A percentile compares a stretch with the other conserved stretches of the same genome.
phyloP scores from a whole-genome alignment of 2,113 vertebrate genomes.

The Nothocercus nigrocapillus region DNA sequence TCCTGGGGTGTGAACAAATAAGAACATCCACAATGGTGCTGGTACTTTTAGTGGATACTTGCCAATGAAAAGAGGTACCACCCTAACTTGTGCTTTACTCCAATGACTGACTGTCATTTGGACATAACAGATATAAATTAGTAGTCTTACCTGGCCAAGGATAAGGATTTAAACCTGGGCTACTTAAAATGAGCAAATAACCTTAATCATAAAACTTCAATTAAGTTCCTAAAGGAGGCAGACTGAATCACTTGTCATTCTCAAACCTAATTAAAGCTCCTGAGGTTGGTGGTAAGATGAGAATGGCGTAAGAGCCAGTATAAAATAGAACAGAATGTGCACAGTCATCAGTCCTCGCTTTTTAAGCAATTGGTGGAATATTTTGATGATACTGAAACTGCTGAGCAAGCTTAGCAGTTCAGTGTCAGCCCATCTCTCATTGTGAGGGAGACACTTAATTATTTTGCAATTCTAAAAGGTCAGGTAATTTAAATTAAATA shows the following conservation, averaged over 20 bases:
- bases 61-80: neutral
- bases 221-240: neutral
- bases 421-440: neutral
- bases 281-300: neutral
- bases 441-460: slow-evolving; percentile 40
- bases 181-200: neutral
- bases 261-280: neutral
- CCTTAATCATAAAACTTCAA: neutral
- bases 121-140: neutral
- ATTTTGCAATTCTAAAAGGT: slow-evolving; percentile 56
- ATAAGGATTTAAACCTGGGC: neutral
- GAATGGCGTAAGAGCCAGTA: neutral
- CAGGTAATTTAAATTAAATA: slow-evolving; percentile 66
- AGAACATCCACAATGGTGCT: neutral
- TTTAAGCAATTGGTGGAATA: slow-evolving; percentile 19
- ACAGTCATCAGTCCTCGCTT: neutral
- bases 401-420: slow-evolving; percentile 20
- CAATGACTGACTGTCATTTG: neutral
- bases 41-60: neutral
- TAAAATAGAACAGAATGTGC: neutral
- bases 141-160: neutral
- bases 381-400: slow-evolving; percentile 11
- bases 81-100: neutral
- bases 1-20: neutral
- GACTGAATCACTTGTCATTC: neutral